Conservation (phyloP, 2,888 invertebrate genomes). For the Meloe dianella region DNA sequence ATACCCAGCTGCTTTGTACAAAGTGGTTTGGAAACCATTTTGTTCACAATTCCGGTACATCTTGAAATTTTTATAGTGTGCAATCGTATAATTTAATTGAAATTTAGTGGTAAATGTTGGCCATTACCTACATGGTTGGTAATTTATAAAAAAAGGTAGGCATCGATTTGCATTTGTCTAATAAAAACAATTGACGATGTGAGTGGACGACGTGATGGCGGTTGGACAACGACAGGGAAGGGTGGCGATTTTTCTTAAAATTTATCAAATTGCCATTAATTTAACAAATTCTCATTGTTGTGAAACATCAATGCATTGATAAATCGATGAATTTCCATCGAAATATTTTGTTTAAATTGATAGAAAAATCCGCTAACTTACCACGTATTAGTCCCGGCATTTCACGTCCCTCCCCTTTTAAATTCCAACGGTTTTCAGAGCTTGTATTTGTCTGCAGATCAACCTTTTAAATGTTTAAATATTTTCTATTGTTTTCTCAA, state of each 20-base stretch:
- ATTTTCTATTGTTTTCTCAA: slow-evolving; percentile 14
- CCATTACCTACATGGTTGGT: background rate
- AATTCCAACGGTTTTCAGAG: slow-evolving; percentile 46
- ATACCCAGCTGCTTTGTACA: slow-evolving; percentile 52
- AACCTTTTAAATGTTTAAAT: slow-evolving; percentile 15
- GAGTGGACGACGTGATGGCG: slow-evolving; percentile 17
- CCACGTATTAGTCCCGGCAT: background rate
- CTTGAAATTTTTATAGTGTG: slow-evolving; percentile 33
- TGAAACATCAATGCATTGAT: background rate
- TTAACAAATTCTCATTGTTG: background rate
- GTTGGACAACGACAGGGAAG: slow-evolving; percentile 11
- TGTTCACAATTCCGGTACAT: slow-evolving; percentile 56
- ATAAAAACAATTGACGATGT: slow-evolving; percentile 6
- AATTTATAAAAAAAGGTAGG: slow-evolving; percentile 10
- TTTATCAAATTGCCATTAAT: background rate
- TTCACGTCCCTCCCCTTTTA: slow-evolving; percentile 42
- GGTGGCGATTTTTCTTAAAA: slow-evolving; percentile 14
- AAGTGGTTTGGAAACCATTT: slow-evolving; percentile 59
- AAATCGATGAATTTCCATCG: background rate
- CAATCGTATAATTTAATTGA: slow-evolving; percentile 12
- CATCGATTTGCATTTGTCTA: slow-evolving; percentile 10
- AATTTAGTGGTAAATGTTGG: slow-evolving; percentile 9
- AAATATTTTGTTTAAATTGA: background rate
- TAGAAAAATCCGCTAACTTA: slow-evolving; percentile 9
- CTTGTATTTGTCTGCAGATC: slow-evolving; percentile 27